phyloP scores from a whole-genome alignment of 1,140 invertebrate genomes.

The Drosophila rufa region DNA sequence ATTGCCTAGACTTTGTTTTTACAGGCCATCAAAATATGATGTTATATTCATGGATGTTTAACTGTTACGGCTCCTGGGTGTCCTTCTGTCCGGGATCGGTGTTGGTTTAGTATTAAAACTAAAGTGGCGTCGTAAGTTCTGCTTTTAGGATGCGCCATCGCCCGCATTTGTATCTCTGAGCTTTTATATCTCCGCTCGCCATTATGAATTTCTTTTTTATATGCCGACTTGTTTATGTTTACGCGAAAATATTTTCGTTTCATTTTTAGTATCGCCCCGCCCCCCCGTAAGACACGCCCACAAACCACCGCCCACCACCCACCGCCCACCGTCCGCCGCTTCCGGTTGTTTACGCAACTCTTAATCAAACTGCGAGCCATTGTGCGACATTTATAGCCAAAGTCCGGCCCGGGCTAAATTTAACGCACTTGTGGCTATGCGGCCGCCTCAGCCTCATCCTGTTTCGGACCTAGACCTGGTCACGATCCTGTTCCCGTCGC shows the following conservation, averaged over 20 bases:
- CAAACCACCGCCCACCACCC: too few relatives aligned
- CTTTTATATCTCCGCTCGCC: slow-evolving; percentile 42
- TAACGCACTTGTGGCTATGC: slow-evolving; percentile 52
- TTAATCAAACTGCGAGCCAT: slow-evolving; percentile 72
- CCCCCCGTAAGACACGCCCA: not conserved
- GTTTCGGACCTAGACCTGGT: not conserved
- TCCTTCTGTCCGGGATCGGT: not conserved
- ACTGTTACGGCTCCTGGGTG: slow-evolving; percentile 9
- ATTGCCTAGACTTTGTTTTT: slow-evolving; percentile 45
- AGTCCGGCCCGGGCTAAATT: slow-evolving; percentile 47
- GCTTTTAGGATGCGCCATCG: slow-evolving; percentile 11
- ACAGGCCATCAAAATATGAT: slow-evolving; percentile 48
- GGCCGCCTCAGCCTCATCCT: slow-evolving; percentile 10
- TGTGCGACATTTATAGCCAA: slow-evolving; percentile 62
- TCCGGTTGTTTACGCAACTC: slow-evolving; percentile 66
- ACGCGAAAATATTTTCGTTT: slow-evolving; percentile 74
- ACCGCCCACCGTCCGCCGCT: not conserved
- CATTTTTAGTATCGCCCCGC: slow-evolving; percentile 60
- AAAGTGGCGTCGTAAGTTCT: slow-evolving; percentile 42
- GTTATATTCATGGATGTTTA: slow-evolving; percentile 36
- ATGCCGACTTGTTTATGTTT: slow-evolving; percentile 62
- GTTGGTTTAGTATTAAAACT: slow-evolving; percentile 45
- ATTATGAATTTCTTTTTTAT: slow-evolving; percentile 63
- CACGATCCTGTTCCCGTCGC: not conserved
- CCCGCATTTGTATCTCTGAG: slow-evolving; percentile 3